Conservation (phyloP, 2,113 vertebrate species). For the Ophthalmolycus amberensis region DNA sequence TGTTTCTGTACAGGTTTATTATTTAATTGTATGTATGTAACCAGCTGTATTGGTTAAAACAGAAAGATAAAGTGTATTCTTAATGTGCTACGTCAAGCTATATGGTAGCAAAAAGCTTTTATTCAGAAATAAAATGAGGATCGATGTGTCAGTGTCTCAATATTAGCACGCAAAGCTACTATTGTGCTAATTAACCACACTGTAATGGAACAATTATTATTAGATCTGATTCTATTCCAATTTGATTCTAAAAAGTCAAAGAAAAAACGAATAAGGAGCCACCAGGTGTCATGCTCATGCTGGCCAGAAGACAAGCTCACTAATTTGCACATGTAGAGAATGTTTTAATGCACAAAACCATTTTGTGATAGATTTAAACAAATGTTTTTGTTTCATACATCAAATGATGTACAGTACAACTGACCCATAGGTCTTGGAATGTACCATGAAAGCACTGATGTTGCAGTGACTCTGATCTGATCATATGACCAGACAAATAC, state of each 20-base stretch:
- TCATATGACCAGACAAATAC: not conserved
- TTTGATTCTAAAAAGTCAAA: not conserved
- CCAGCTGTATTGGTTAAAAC: not conserved
- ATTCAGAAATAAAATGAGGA: not conserved
- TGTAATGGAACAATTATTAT: not conserved
- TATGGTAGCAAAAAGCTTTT: not conserved
- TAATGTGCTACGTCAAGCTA: not conserved
- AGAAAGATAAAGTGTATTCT: not conserved
- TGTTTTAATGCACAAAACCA: not conserved
- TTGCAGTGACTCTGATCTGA: not conserved
- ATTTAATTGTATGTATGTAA: not conserved
- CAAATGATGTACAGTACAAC: not conserved
- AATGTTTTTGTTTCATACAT: not conserved
- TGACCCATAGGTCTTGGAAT: not conserved
- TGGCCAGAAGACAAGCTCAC: not conserved
- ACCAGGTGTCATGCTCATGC: constrained; percentile 41
- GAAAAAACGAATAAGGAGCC: not conserved
- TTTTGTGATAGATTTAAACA: not conserved
- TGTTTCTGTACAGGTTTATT: not conserved
- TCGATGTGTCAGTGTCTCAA: not conserved
- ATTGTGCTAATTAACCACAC: too few relatives aligned
- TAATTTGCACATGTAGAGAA: not conserved
- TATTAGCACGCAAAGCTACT: not conserved
- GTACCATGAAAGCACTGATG: not conserved
- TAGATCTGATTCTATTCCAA: not conserved